phyloP scores from a whole-genome alignment of 2,113 vertebrate genomes.

The Saguinus midas region DNA sequence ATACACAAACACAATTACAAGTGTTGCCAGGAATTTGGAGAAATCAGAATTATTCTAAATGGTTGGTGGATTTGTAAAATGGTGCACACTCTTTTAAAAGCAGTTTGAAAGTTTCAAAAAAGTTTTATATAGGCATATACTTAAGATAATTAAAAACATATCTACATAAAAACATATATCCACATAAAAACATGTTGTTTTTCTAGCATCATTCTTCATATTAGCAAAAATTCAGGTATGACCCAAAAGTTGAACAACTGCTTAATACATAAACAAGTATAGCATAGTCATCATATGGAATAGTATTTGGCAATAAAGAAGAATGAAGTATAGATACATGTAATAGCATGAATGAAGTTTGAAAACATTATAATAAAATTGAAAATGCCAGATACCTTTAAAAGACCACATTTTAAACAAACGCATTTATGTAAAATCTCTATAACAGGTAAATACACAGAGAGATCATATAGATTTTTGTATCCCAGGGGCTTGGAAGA shows the following conservation, averaged over 20 bases:
- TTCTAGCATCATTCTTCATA: background rate
- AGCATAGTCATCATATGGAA: background rate
- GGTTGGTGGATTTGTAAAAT: background rate
- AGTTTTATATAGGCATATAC: background rate
- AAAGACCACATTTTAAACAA: background rate
- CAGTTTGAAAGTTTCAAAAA: background rate
- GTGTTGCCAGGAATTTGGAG: background rate
- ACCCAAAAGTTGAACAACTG: background rate
- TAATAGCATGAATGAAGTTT: background rate
- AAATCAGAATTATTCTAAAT: background rate
- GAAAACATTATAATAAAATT: background rate
- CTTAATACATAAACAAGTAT: background rate
- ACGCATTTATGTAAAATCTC: background rate
- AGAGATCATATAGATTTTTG: background rate
- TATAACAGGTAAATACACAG: background rate
- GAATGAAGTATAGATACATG: background rate
- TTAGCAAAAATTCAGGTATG: background rate
- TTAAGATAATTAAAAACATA: background rate
- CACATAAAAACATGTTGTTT: background rate
- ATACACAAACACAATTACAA: background rate
- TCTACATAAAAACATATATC: background rate
- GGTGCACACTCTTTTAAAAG: background rate
- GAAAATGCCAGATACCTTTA: background rate
- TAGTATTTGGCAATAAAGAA: background rate
- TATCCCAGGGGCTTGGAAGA: background rate